These are phyloP conservation scores for Hyperopisus bebe DNA, from an alignment of 2,113 vertebrate species.

Conservation along the genomic window DNA sequence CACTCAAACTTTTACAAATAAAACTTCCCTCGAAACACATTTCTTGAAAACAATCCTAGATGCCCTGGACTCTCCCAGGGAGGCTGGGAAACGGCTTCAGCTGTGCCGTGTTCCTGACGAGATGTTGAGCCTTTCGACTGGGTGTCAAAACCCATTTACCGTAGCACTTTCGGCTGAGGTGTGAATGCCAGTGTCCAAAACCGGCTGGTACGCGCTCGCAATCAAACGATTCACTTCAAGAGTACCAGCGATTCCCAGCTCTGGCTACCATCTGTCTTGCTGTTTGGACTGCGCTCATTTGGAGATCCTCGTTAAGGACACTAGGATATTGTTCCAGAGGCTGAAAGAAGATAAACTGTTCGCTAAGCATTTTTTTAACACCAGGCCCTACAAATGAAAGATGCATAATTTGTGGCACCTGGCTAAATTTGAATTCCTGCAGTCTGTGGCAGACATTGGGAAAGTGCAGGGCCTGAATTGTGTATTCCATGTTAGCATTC, in stretches of 20 bases:
- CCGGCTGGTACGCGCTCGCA: not conserved
- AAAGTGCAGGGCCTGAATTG: not conserved
- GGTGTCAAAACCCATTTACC: slow-evolving; percentile 9
- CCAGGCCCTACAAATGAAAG: not conserved
- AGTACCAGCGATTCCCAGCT: not conserved
- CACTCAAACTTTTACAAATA: not conserved
- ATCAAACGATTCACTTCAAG: not conserved
- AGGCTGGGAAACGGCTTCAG: not conserved
- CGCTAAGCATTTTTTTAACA: not conserved
- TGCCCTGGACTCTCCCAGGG: not conserved
- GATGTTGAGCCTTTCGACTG: not conserved
- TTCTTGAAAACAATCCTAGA: not conserved
- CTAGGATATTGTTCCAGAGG: not conserved
- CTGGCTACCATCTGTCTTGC: slow-evolving; percentile 6
- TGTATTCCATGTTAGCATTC: not conserved
- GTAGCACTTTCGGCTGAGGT: not conserved
- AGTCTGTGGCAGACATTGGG: not conserved
- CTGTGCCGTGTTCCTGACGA: not conserved
- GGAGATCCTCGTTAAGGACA: slow-evolving; percentile 8
- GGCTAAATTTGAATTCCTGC: not conserved
- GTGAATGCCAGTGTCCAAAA: not conserved
- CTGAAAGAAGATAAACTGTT: slow-evolving; percentile 5
- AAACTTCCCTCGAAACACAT: not conserved
- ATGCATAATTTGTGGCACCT: not conserved
- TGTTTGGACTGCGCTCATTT: not conserved